These are phyloP conservation scores for Drosophila birchii DNA, from an alignment of 2,888 invertebrate genomes.

Conservation along the genomic window DNA sequence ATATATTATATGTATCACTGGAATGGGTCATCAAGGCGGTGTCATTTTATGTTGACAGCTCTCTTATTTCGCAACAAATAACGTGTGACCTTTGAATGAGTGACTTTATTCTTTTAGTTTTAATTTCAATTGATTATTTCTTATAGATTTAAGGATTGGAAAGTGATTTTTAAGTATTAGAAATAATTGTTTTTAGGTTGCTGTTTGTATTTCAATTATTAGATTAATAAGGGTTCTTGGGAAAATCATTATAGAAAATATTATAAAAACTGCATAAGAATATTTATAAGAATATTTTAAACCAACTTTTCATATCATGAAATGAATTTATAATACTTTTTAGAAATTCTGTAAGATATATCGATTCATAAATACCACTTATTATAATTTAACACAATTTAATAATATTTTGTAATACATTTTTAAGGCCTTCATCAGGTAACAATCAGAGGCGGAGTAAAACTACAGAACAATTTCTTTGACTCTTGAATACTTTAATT, in stretches of 20 bases:
- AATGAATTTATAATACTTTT: too few relatives aligned
- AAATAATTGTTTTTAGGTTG: neutral
- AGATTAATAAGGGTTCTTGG: neutral
- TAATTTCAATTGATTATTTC: neutral
- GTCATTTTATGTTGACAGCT: conserved; percentile 2
- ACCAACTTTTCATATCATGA: too few relatives aligned
- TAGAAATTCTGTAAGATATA: neutral
- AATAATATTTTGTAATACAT: neutral
- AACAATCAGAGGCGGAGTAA: neutral
- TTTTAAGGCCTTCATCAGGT: neutral
- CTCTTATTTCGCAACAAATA: neutral
- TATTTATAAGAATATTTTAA: too few relatives aligned
- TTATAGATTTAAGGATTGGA: neutral
- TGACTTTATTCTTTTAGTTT: neutral
- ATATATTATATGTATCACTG: neutral
- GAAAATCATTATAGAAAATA: neutral
- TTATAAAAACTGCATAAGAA: too few relatives aligned
- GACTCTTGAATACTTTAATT: too few relatives aligned
- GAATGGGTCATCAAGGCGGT: neutral
- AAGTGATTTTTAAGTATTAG: neutral
- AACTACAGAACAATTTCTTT: too few relatives aligned
- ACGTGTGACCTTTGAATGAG: neutral
- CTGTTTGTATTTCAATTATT: neutral
- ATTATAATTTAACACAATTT: neutral
- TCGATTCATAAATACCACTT: too few relatives aligned